phyloP scores from a whole-genome alignment of 2,797 vertebrate genomes.

The Delichon dasypus region DNA sequence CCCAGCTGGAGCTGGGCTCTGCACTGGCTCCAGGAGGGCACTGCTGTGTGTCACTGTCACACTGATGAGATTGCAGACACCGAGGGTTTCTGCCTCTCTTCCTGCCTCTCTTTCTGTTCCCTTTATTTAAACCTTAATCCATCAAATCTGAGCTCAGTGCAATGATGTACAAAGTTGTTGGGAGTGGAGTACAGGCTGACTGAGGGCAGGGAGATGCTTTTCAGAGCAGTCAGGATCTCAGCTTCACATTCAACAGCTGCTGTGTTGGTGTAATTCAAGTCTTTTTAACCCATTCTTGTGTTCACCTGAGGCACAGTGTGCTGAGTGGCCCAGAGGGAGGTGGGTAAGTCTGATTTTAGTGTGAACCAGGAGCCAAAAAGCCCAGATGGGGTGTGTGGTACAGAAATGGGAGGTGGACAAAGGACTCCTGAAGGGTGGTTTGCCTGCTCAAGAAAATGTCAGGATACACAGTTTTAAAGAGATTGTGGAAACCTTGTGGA shows the following conservation, averaged over 20 bases:
- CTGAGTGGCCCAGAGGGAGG: not conserved
- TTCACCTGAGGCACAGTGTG: not conserved
- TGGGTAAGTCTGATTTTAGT: not conserved
- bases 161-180: not conserved
- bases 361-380: not conserved
- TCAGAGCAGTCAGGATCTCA: not conserved
- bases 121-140: not conserved
- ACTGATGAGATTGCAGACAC: not conserved
- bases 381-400: rapidly evolving
- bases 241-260: not conserved
- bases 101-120: rapidly evolving
- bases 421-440: not conserved
- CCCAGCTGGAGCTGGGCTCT: not conserved
- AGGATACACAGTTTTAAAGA: not conserved
- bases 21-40: not conserved
- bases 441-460: not conserved
- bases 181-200: not conserved
- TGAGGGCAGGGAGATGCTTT: not conserved
- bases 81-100: rapidly evolving
- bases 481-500: not conserved
- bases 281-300: not conserved
- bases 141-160: not conserved
- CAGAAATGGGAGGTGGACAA: not conserved
- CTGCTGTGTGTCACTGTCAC: not conserved
- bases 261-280: not conserved